Evolutionary conservation across 2,888 invertebrate species (phyloP), one percentile per base, ranked within the genome.

Genomic region (Xestia ashworthii): DNA sequence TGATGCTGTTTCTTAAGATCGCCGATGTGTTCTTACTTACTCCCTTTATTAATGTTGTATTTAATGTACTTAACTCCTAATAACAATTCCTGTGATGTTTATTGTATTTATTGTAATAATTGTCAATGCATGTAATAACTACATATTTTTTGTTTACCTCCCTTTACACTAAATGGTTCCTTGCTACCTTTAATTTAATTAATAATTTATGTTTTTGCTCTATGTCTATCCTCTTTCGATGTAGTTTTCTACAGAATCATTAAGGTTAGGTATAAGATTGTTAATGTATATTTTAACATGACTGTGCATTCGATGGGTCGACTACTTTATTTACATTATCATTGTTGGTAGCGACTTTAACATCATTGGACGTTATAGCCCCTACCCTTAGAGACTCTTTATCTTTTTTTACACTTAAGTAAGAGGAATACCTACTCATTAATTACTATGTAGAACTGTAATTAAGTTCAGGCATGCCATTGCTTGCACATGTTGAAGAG

Each of bases 51-150:
- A 55, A 32, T 50, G 16, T 38, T 25, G 32, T 48, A 66, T 58
- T 62, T 77, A 48, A 16, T 64, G 64, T 66, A 53, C 5, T 41
- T 41, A 55, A 70, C n/a, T 69, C 41, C 58, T 14, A 71, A 58
- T 71, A 69, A 69, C n/a, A 78, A 50, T 38, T 22, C 9, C 9
- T 58, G 19, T 68, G n/a, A 44, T 44, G n/a, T 65, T 62, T 38
- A n/a, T 55, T 53, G 5, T 46, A 50, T 38, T 55, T 80, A 5
- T 44, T 62, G 60, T 53, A 25, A n/a, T 76, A 60, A 66, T 38
- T 60, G n/a, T 12, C 16, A 38, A 12, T 41, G 66, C 53, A 70
- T 38, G 64, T 55, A 38, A n/a, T 65, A 58, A 16, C 41, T 32
- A 25, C 25, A 12, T 19, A 22, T 25, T 50, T 53, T 32, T 62